Evolutionary conservation across 2,888 invertebrate species (phyloP).

Genomic region (Melanargia galathea): DNA sequence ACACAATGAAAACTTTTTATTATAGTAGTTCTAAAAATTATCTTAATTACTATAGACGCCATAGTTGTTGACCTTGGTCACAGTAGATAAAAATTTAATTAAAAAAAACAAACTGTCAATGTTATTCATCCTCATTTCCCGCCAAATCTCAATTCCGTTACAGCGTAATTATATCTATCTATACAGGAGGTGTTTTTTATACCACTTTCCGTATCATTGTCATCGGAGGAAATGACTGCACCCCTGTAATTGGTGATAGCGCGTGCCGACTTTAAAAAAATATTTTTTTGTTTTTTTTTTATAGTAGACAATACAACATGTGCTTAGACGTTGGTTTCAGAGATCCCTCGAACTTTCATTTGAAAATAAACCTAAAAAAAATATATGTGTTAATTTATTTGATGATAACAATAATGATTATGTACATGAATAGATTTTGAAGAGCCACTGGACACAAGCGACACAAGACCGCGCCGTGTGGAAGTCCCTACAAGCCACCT

Average conservation of each 20-base stretch:
- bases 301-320: constrained; percentile 50
- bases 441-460: too few relatives aligned
- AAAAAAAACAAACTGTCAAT: constrained; percentile 36
- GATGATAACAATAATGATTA: too few relatives aligned
- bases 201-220: constrained; percentile 69
- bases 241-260: constrained; percentile 63
- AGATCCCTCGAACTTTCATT: constrained; percentile 12
- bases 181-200: constrained; percentile 45
- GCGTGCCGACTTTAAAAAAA: constrained; percentile 53
- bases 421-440: too few relatives aligned
- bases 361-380: too few relatives aligned
- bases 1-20: too few relatives aligned
- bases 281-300: constrained; percentile 46
- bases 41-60: not conserved
- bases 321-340: constrained; percentile 42
- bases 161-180: constrained; percentile 50
- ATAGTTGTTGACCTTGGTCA: constrained; percentile 14
- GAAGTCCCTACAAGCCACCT: too few relatives aligned
- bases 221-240: constrained; percentile 73
- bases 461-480: too few relatives aligned
- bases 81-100: constrained; percentile 8
- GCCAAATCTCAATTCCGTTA: constrained; percentile 51
- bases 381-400: too few relatives aligned
- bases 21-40: too few relatives aligned
- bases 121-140: constrained; percentile 44